A percentile compares a stretch with the other conserved stretches of the same genome.
Evolutionary conservation across 2,113 vertebrate species (phyloP).

Genomic region (Poeciliopsis retropinna): DNA sequence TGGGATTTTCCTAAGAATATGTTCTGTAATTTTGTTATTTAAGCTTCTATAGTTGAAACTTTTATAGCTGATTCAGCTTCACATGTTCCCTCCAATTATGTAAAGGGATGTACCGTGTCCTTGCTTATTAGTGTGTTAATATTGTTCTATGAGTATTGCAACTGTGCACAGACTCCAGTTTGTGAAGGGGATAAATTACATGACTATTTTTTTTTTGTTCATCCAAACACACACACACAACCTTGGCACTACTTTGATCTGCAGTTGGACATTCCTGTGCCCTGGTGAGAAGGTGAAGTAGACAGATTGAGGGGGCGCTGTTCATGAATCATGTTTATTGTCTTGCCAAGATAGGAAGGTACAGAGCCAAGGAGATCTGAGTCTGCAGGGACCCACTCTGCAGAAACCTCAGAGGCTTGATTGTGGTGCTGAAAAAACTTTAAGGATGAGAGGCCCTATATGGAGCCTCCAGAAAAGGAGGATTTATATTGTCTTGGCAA

Average conservation of each 20-base stretch:
- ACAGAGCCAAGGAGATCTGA: slow-evolving; percentile 50
- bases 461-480: slow-evolving; percentile 24
- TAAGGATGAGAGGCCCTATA: slow-evolving; percentile 31
- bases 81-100: background rate
- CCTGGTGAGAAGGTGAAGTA: slow-evolving; percentile 45
- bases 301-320: slow-evolving; percentile 44
- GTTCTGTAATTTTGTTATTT: background rate
- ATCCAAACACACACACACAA: slow-evolving; percentile 4
- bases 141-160: slow-evolving; percentile 5
- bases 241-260: slow-evolving; percentile 57
- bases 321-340: slow-evolving; percentile 71
- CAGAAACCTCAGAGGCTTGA: slow-evolving; percentile 33
- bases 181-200: background rate
- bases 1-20: background rate
- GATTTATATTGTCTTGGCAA: slow-evolving; percentile 49
- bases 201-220: slow-evolving; percentile 1
- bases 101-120: slow-evolving; percentile 1
- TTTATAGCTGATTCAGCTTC: background rate
- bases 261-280: slow-evolving; percentile 67
- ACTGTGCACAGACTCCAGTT: slow-evolving; percentile 8
- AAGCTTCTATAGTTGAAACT: background rate
- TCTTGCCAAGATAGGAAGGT: slow-evolving; percentile 45
- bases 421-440: slow-evolving; percentile 34
- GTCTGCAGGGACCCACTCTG: slow-evolving; percentile 43
- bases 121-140: slow-evolving; percentile 5